A percentile compares a stretch with the other conserved stretches of the same genome.
Evolutionary conservation across 1,140 invertebrate genomes (phyloP).

Genomic region (Drosophila aff.): DNA sequence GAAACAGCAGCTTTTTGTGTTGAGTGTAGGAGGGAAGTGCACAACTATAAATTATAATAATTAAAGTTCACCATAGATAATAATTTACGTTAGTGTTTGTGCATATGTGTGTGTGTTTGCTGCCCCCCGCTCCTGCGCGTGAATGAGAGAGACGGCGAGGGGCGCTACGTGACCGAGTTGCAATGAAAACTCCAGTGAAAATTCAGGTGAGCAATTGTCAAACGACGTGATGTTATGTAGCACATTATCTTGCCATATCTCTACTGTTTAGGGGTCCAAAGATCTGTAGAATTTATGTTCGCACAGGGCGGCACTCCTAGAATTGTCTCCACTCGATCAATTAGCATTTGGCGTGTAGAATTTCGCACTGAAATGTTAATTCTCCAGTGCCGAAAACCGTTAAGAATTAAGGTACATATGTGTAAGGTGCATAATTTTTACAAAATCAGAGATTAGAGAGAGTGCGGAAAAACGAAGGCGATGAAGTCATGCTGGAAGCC

Average conservation of each 20-base stretch:
- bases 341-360: conserved; percentile 65
- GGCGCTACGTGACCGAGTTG: conserved; percentile 74
- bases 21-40: conserved; percentile 25
- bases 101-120: conserved; percentile 39
- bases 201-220: conserved; percentile 50
- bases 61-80: conserved; percentile 50
- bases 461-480: conserved; percentile 43
- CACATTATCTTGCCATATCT: conserved; percentile 14
- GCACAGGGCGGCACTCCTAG: conserved; percentile 14
- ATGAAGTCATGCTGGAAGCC: conserved; percentile 77
- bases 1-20: conserved; percentile 25
- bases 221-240: conserved; percentile 39
- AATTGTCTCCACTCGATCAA: conserved; percentile 47
- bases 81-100: conserved; percentile 21
- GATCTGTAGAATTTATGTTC: conserved; percentile 35
- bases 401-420: conserved; percentile 66
- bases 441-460: conserved; percentile 25
- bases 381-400: conserved; percentile 54
- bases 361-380: conserved; percentile 72
- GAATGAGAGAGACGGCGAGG: conserved; percentile 36
- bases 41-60: conserved; percentile 71
- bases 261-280: conserved; percentile 1
- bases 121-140: conserved; percentile 6
- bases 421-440: conserved; percentile 66
- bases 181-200: conserved; percentile 47